Base-by-base conservation (phyloP, 2,888 invertebrate species). In the Pherbina coryleti region DNA sequence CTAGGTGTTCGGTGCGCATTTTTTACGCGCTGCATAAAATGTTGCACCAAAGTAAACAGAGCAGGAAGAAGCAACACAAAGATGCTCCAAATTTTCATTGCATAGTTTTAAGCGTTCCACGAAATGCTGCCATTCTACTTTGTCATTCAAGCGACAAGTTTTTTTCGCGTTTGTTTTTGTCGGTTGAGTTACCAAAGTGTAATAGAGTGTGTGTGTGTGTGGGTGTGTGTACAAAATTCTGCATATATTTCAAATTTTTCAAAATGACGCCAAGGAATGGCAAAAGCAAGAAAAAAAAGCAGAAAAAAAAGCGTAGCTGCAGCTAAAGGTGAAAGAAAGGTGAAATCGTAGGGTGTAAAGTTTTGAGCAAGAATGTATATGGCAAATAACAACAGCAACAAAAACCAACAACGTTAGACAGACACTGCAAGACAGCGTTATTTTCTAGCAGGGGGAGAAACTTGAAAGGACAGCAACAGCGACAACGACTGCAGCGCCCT, bases 221-320 rank as follows among this genome's bases (percentile, higher is more conserved):
- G 37, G 4, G 37, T 37, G 8, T 37, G 8, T 37, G 37, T 7
- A 44, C 11, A 31, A 64, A 34, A 31, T 64, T 19, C 22, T 64
- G 64, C 64, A 64, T 64, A 31, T 64, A 31, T 64, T 31, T 64
- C 64, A 31, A 31, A 64, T 64, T 64, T 31, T 64, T 64, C 64
- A 64, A 25, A 31, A 31, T n/a, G 34, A 34, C 66, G 19, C 14
- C 4, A 60, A 60, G 22, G 25, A 60, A 60, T 19, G 60, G 25
- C 25, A 25, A 60, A 25, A 2, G 25, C 8, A 25, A 60, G 28
- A 8, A 19, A 4, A 22, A 60, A 4, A 22, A 14, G 14, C 28
- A 60, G 14, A 11, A 60, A 60, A 25, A 3, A 60, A 60, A 14
- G 5, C 2, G 9, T 2, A 60, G 28, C 28, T 25, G 2, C 14